Evolutionary conservation across 2,888 invertebrate genomes (phyloP).

Genomic region (Napeogenes sylphis): DNA sequence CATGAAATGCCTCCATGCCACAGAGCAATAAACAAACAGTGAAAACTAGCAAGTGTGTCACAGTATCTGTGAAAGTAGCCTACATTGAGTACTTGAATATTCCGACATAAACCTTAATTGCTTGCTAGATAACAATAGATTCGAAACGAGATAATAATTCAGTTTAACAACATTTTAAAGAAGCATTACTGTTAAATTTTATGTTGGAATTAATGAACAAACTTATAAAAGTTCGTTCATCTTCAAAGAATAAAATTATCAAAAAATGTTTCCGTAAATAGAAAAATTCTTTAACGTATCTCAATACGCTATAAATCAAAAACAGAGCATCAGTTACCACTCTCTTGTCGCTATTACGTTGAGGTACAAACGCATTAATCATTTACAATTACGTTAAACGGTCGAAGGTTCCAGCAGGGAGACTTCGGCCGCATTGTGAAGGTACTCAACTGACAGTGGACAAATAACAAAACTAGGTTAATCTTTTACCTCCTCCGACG

Average conservation of each 20-base stretch:
- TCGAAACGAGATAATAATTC: not conserved
- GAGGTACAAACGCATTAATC: slow-evolving; percentile 71
- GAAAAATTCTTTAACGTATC: not conserved
- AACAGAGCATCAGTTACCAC: slow-evolving; percentile 59
- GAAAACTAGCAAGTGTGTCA: slow-evolving; percentile 20
- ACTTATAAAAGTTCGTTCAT: not conserved
- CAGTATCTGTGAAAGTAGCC: slow-evolving; percentile 22
- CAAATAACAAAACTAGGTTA: slow-evolving; percentile 79
- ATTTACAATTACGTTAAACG: slow-evolving; percentile 76
- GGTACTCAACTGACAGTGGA: slow-evolving; percentile 77
- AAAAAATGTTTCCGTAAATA: no score
- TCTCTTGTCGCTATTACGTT: slow-evolving; percentile 63
- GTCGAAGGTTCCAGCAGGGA: slow-evolving; percentile 65
- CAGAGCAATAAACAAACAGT: slow-evolving; percentile 15
- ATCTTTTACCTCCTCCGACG: slow-evolving; percentile 74
- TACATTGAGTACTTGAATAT: slow-evolving; percentile 21
- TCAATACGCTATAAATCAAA: slow-evolving; percentile 59
- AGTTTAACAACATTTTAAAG: not conserved
- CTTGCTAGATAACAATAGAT: slow-evolving; percentile 10
- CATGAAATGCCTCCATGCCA: not conserved
- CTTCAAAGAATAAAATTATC: not conserved
- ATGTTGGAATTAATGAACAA: no score
- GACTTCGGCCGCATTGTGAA: slow-evolving; percentile 74
- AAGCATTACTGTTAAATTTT: no score
- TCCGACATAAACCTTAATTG: slow-evolving; percentile 12